These are phyloP conservation scores for Dicycla oo DNA, from an alignment of 2,888 invertebrate genomes.

Conservation along the genomic window DNA sequence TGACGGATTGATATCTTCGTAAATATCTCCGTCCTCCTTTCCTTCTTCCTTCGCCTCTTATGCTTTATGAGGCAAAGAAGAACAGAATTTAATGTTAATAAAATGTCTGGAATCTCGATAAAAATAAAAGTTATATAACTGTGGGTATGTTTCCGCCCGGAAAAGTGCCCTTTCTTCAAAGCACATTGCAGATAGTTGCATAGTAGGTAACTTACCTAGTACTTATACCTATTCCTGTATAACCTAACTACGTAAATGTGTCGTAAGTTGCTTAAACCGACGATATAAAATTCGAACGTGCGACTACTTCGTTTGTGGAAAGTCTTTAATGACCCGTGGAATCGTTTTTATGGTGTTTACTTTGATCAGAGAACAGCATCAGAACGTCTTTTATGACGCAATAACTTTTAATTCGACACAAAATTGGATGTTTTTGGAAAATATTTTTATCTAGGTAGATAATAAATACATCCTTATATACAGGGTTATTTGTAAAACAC, in stretches of 20 bases:
- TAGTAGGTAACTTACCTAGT: background rate
- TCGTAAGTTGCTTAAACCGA: slow-evolving; percentile 64
- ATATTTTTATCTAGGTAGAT: slow-evolving; percentile 36
- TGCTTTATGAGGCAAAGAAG: background rate
- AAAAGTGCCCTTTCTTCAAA: slow-evolving; percentile 2
- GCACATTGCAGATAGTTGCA: background rate
- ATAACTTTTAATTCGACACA: slow-evolving; percentile 81
- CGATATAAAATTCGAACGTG: slow-evolving; percentile 77
- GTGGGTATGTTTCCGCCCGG: background rate
- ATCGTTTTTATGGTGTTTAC: slow-evolving; percentile 88
- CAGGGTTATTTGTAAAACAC: too few relatives aligned
- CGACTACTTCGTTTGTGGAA: slow-evolving; percentile 80
- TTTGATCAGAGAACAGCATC: slow-evolving; percentile 83
- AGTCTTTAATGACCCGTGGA: slow-evolving; percentile 84
- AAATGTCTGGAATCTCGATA: background rate
- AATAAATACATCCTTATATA: too few relatives aligned
- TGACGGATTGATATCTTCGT: background rate
- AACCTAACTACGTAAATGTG: slow-evolving; percentile 51
- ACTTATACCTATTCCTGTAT: background rate
- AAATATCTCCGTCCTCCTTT: too few relatives aligned
- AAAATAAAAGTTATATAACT: background rate
- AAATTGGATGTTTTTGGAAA: slow-evolving; percentile 73
- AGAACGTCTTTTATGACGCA: slow-evolving; percentile 82
- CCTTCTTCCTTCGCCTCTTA: background rate
- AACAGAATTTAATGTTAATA: background rate